phyloP scores from a whole-genome alignment of 2,888 invertebrate species.

The Linnaemya tessellans region DNA sequence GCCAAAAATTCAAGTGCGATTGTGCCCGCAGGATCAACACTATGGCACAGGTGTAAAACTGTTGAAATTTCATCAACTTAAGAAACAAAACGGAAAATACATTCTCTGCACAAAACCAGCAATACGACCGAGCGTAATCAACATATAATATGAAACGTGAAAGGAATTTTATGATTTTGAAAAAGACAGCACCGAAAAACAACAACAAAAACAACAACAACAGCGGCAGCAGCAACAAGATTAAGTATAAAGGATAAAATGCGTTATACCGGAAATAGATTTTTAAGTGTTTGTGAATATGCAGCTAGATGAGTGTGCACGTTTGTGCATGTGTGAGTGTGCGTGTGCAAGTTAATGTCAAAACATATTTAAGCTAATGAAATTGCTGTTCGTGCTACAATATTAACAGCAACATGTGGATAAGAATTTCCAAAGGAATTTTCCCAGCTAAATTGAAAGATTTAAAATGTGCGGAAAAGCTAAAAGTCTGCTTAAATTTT shows the following conservation, averaged over 20 bases:
- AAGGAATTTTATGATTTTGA: conserved; percentile 62
- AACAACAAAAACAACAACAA: background rate
- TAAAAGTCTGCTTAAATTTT: background rate
- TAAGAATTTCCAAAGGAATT: conserved; percentile 1
- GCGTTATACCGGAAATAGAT: conserved; percentile 57
- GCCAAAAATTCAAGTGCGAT: conserved; percentile 9
- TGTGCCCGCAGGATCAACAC: conserved; percentile 19
- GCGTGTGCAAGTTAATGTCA: background rate
- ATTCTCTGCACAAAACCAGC: conserved; percentile 27
- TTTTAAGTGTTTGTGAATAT: conserved; percentile 23
- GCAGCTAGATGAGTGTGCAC: background rate
- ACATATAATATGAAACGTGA: conserved; percentile 69
- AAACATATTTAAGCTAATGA: conserved; percentile 54
- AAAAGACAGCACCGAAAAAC: background rate
- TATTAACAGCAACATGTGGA: conserved; percentile 46
- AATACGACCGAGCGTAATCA: conserved; percentile 52
- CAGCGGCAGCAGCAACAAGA: conserved; percentile 1
- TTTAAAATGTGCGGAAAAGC: background rate
- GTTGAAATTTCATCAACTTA: conserved; percentile 45
- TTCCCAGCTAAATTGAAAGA: conserved; percentile 22
- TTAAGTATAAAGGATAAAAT: conserved; percentile 50
- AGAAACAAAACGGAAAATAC: conserved; percentile 36
- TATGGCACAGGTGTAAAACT: conserved; percentile 56
- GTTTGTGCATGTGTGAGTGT: background rate
- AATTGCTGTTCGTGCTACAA: conserved; percentile 56